These are phyloP conservation scores for Trissolcus brochymenae DNA, from an alignment of 2,888 invertebrate species.

Conservation along the genomic window DNA sequence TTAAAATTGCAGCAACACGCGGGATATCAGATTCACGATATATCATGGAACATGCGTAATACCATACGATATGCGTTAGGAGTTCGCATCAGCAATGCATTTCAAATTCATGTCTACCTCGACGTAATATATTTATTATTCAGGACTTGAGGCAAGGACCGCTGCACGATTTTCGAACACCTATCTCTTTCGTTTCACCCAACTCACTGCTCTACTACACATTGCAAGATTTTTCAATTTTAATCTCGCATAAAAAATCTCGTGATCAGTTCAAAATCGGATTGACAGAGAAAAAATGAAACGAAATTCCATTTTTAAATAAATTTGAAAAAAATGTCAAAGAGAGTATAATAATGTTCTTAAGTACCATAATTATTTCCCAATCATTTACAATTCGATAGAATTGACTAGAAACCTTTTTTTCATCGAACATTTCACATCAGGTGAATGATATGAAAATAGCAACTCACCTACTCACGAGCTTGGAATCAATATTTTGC, in stretches of 20 bases:
- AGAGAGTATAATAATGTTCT: no score
- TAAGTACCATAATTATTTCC: no score
- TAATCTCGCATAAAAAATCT: neutral
- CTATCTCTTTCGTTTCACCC: neutral
- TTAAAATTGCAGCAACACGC: slow-evolving; percentile 6
- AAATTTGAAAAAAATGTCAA: no score
- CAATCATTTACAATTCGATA: no score
- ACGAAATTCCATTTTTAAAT: no score
- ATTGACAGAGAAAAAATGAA: neutral
- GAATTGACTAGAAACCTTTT: no score
- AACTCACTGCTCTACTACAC: neutral
- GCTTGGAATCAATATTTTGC: no score
- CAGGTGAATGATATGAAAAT: no score
- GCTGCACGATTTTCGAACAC: neutral
- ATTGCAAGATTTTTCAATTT: neutral
- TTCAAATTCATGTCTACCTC: slow-evolving; percentile 7
- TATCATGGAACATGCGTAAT: slow-evolving; percentile 17
- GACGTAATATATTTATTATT: slow-evolving; percentile 10
- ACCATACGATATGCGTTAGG: slow-evolving; percentile 6
- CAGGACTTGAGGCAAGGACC: neutral
- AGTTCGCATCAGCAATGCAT: slow-evolving; percentile 5
- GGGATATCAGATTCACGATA: neutral
- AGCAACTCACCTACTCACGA: no score
- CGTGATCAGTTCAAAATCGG: neutral
- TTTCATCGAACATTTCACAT: no score